Evolutionary conservation across 2,797 vertebrate species (phyloP).

Genomic region (Enteromius viviparus): DNA sequence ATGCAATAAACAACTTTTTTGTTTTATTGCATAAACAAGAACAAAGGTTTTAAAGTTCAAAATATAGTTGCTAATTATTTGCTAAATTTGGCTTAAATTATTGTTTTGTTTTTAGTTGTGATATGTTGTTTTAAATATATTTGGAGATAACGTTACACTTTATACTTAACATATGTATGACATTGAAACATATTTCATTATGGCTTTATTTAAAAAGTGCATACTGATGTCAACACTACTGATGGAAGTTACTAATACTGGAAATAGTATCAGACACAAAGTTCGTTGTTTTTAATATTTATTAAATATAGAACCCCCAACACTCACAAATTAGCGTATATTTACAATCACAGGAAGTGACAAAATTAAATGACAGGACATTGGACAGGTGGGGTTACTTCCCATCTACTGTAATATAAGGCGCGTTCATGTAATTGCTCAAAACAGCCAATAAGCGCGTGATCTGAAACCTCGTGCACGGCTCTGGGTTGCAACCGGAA

Average conservation of each 20-base stretch:
- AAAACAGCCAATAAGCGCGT: not conserved
- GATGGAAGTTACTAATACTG: not conserved
- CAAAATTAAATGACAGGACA: not conserved
- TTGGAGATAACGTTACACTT: not conserved
- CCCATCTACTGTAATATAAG: not conserved
- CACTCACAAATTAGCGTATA: not conserved
- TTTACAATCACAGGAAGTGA: not conserved
- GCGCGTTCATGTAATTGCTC: not conserved
- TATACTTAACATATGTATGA: not conserved
- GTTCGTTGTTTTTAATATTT: not conserved
- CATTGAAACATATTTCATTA: not conserved
- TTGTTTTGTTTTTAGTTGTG: not conserved
- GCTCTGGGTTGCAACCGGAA: constrained; percentile 67
- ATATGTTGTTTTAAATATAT: not conserved
- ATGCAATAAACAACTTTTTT: not conserved
- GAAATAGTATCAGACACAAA: not conserved
- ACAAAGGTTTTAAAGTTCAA: not conserved
- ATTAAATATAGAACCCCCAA: not conserved
- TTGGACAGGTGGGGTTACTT: constrained; percentile 2
- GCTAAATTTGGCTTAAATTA: not conserved
- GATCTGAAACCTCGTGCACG: constrained; percentile 13
- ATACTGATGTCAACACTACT: not conserved
- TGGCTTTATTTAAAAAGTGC: not conserved
- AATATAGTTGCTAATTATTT: not conserved
- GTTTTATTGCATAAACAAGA: not conserved